Base-by-base conservation (phyloP, 2,888 invertebrate genomes). In the Parasteatoda lunata region DNA sequence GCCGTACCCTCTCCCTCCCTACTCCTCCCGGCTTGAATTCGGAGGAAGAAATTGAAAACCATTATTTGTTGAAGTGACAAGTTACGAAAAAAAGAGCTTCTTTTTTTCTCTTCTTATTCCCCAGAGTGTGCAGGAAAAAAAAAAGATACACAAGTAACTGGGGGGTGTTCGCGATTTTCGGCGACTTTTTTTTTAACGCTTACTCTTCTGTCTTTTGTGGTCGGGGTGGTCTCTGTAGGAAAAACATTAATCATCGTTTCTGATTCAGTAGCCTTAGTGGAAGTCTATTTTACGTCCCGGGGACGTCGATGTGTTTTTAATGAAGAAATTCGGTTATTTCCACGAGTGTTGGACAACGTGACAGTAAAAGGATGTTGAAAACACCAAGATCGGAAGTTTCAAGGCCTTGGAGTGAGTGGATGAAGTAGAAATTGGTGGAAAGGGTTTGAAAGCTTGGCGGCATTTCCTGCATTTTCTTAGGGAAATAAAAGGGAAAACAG, bases 1-100 rank as follows among this genome's bases (percentile, higher is more conserved):
- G 48, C 7, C 70, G 49, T 30, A 49, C 70, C 49, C 70, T n/a
- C 77, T 52, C 77, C 54, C n/a, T 9, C 52, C 47, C n/a, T 13
- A 45, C 59, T 47, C 51, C 5, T 8, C 72, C n/a, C 1, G 30
- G 68, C 45, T 9, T 7, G 15, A 54, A 81, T 49, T 75, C 73
- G 73, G 66, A 51, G 59, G 76, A 54, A 64, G 80, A 64, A 76
- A 76, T 76, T 68, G 49, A 65, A 76, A 75, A 76, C 75, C 70
- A 85, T 79, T 79, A 85, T 85, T 85, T 85, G 78, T 78, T 66
- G 73, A 78, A 78, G 84, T 73, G 75, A 79, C 84, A 85, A 66
- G 82, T 75, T 69, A 76, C 13, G 54, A 59, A 66, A 15, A 15
- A 48, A 48, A 75, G 4, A 30, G 45, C 45, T 68, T 15, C 68